Base-by-base conservation (phyloP, 37 sponge, comb jelly and placozoan species). In the Mnemiopsis leidyi region DNA sequence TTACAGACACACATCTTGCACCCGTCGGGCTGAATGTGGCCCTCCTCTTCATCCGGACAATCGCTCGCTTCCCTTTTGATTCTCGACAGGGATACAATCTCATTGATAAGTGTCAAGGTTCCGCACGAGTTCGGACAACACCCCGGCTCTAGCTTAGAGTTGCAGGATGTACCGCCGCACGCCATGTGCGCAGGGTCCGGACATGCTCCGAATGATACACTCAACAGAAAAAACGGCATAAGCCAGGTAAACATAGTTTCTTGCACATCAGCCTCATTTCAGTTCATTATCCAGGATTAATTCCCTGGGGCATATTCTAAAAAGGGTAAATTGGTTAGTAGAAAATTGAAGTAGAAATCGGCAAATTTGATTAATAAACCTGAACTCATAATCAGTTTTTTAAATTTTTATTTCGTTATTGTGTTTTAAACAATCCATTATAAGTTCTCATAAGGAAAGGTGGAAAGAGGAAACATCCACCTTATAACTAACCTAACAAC, bases 211-310 rank as follows among this genome's bases (percentile, higher is more conserved):
- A 37, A 85, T 39, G 30, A 38, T 20, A 38, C 26, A 40, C 61
- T 85, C n/a, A 85, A 1, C 40, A 85, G 61, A n/a, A 85, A 3
- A 36, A 85, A 85, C 90, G 90, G 90, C 90, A 85, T 85, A 26
- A 85, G 90, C 90, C 90, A 85, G 36, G 36, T 85, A 85, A 40
- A 40, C 61, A 40, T 40, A 38, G 23, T 85, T n/a, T 39, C 24
- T 18, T 85, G 38, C 25, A 40, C 30, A 85, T 38, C 28, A 85
- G 40, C 18, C 36, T 21, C 90, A 85, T 38, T 23, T 85, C 90
- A 85, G 40, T 38, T 85, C n/a, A 40, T 85, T 26, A 85, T 38
- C 90, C 90, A 85, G 61, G 90, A 23, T 77, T 16, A 3, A 32
- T 9, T 33, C 32, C 79, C 79, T 77, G 79, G 34, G 79, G 3